Evolutionary conservation across 2,888 invertebrate genomes (phyloP), one percentile per base, ranked within the genome.

Genomic region (Hydrotaea diabolus): DNA sequence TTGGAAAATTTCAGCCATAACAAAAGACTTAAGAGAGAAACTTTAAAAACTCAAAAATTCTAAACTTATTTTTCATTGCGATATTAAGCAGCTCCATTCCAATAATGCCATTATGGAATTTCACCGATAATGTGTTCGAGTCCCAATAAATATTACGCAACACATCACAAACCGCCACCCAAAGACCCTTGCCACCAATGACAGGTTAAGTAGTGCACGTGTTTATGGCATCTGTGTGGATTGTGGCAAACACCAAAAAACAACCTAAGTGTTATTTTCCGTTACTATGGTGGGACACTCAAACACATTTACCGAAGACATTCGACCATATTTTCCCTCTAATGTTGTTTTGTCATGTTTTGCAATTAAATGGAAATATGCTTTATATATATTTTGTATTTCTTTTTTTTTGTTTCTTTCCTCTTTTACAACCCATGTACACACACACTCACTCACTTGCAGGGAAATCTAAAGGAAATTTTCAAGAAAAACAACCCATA

Each of bases 331-430:
- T 72, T 75, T 82, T 82, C 55, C 46, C 46, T 73, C 21, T 66
- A 53, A 69, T 71, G 31, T 53, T 74, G 26, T 80, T 77, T 77
- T 80, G 80, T 53, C 83, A 80, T 83, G 80, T 83, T 77, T 77
- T 77, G 77, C 80, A 83, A 80, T 83, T 80, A 83, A 80, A 80
- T 80, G 74, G 71, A 78, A 79, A 74, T 74, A 77, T 77, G 62
- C 49, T 79, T 74, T 64, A 77, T 77, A 74, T 69, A 19, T 72
- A 15, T 21, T 43, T 13, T n/a, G 36, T 49, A 2, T 49, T 4
- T 43, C 43, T 2, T n/a, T n/a, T n/a, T n/a, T n/a, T n/a, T n/a
- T n/a, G n/a, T n/a, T n/a, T n/a, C n/a, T n/a, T n/a, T n/a, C n/a
- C n/a, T n/a, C n/a, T n/a, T n/a, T n/a, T n/a, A n/a, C n/a, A n/a